phyloP scores from a whole-genome alignment of 2,113 vertebrate species.

The Bombycilla garrulus region DNA sequence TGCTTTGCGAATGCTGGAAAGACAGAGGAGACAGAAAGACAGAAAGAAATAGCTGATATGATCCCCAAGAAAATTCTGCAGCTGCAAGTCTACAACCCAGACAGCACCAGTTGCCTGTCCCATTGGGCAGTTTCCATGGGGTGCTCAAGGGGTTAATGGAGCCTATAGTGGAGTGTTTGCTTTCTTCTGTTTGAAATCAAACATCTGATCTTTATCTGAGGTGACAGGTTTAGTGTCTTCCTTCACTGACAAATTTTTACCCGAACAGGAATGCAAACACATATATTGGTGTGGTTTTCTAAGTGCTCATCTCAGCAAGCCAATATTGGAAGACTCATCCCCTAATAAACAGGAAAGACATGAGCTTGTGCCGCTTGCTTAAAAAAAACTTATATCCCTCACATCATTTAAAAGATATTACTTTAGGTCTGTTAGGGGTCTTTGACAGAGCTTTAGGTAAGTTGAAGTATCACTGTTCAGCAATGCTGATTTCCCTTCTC shows the following conservation, averaged over 20 bases:
- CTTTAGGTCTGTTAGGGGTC: neutral
- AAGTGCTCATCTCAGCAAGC: conserved; percentile 41
- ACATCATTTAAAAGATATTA: conserved; percentile 8
- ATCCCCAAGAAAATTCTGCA: neutral
- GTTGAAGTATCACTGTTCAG: neutral
- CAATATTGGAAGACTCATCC: conserved; percentile 36
- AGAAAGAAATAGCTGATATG: neutral
- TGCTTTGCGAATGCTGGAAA: neutral
- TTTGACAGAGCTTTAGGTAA: neutral
- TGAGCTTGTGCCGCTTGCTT: conserved; percentile 7
- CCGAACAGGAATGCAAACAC: conserved; percentile 73
- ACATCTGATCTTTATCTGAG: conserved; percentile 77
- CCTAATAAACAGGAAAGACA: conserved; percentile 56
- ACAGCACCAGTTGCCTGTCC: neutral
- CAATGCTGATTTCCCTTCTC: neutral
- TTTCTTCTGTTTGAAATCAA: conserved; percentile 81
- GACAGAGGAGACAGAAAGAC: neutral
- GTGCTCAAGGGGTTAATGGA: conserved; percentile 62
- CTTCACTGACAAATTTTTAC: conserved; percentile 75
- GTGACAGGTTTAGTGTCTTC: conserved; percentile 78
- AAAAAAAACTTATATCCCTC: conserved; percentile 4
- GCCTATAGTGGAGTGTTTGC: conserved; percentile 64
- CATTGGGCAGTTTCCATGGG: neutral
- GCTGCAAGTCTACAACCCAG: rapidly evolving
- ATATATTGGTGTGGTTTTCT: conserved; percentile 36